Evolutionary conservation across 2,113 vertebrate species (phyloP).

Genomic region (Camelus bactrianus): DNA sequence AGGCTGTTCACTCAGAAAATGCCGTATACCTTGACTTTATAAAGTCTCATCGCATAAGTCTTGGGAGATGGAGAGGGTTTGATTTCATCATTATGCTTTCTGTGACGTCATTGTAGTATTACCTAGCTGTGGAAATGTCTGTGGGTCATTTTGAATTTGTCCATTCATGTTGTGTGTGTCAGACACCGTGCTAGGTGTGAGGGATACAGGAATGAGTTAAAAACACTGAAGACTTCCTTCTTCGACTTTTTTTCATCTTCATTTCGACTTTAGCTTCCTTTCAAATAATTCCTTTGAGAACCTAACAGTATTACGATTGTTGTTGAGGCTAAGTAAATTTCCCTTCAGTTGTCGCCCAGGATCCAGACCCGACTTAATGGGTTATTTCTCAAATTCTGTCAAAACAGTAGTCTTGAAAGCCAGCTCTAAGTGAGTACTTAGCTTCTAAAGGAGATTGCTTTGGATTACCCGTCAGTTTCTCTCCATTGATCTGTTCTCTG

Average conservation of each 20-base stretch:
- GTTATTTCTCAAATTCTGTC: not conserved
- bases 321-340: not conserved
- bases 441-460: no score
- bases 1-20: not conserved
- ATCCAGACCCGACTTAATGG: not conserved
- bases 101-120: not conserved
- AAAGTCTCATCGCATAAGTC: not conserved
- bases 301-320: not conserved
- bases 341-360: not conserved
- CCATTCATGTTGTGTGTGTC: not conserved
- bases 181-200: rapidly evolving
- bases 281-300: not conserved
- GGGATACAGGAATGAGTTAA: not conserved
- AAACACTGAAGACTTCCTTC: not conserved
- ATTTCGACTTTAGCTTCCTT: not conserved
- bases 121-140: not conserved
- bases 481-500: not conserved
- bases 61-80: not conserved
- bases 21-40: not conserved
- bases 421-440: rapidly evolving
- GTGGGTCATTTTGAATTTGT: not conserved
- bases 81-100: no score
- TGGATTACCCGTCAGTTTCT: rapidly evolving
- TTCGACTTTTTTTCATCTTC: not conserved
- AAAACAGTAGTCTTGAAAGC: not conserved